Percentiles rank a stretch among this genome's conserved stretches.
Conservation (phyloP, 53 echinoderm and acorn worm genomes). For the Astropecten irregularis region DNA sequence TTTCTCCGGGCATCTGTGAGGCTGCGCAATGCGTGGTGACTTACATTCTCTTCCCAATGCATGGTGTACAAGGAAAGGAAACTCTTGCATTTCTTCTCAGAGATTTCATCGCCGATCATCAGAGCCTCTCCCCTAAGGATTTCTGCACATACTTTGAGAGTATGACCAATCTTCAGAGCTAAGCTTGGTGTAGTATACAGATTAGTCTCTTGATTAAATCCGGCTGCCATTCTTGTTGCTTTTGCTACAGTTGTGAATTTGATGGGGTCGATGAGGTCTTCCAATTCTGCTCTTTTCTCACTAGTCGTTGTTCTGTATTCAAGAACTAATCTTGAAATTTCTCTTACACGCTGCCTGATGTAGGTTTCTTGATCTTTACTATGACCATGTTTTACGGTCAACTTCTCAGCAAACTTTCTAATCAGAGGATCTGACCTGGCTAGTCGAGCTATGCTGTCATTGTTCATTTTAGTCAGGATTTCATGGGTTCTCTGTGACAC, state of each 20-base stretch:
- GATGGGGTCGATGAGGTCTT: constrained; percentile 36
- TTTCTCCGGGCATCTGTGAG: constrained; percentile 59
- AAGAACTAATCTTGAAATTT: constrained; percentile 56
- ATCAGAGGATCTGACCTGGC: constrained; percentile 58
- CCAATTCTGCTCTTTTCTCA: constrained; percentile 1
- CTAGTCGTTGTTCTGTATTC: constrained; percentile 32
- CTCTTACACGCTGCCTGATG: constrained; percentile 53
- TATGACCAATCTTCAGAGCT: constrained; percentile 68
- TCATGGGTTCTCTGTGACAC: constrained; percentile 49
- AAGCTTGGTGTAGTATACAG: constrained; percentile 56
- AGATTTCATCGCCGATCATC: constrained; percentile 38
- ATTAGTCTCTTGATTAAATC: constrained; percentile 55
- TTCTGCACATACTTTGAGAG: constrained; percentile 69
- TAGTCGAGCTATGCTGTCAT: constrained; percentile 41
- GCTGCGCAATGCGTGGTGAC: constrained; percentile 66
- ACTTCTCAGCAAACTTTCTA: constrained; percentile 60
- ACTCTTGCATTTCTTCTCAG: constrained; percentile 51
- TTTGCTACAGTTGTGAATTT: constrained; percentile 23
- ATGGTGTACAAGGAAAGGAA: constrained; percentile 49
- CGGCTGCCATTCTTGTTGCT: constrained; percentile 54
- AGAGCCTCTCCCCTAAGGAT: constrained; percentile 67
- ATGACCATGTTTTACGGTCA: constrained; percentile 56
- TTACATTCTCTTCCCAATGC: constrained; percentile 69
- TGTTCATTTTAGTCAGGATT: constrained; percentile 56
- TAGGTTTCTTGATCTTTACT: constrained; percentile 55